Evolutionary conservation across 2,113 vertebrate genomes (phyloP), one percentile per base, ranked within the genome.

Genomic region (Elephas maximus): DNA sequence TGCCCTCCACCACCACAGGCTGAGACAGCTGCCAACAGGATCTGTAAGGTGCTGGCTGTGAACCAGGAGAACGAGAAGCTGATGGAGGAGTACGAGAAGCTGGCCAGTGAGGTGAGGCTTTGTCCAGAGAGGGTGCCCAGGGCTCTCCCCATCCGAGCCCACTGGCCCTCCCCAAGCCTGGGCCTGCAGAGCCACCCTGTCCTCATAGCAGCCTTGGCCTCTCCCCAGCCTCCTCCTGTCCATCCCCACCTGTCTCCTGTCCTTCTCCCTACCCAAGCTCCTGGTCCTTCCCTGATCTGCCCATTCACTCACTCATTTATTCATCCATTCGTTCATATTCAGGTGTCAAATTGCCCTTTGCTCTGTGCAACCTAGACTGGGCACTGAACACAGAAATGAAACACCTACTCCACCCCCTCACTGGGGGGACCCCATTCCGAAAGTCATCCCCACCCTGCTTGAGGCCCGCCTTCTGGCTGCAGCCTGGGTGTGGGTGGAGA

Each of bases 31-130:
- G 98, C 98, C 92, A 99, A 99, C 93, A 97, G 98, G 93, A 98
- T 99, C 98, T 99, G 98, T 96, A 99, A 99, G 74, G 98, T 99
- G 91, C 98, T 99, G 67, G 98, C 98, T 0, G 98, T 99, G 89
- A 99, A 99, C 93, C 98, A 99, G 91, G 98, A 99, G 91, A 99
- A 99, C 0, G 98, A 99, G 93, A 98, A 98, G 53, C 97, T 99
- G 82, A 99, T 99, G 98, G 98, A 99, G 28, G 98, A 98, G 30
- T 99, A 99, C 0, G 98, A 99, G 95, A 98, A 99, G 91, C 97
- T 99, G 74, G 98, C 98, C 84, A 99, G 98, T 24, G 98, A 99
- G 98, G 98, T 99, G 83, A 88, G 97, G 0, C 6, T 24, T 37
- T 14, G 21, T 8, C 94, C n/a, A 8, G 73, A 37, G 81, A 78